phyloP scores from a whole-genome alignment of 2,113 vertebrate species.

The Scatophagus argus region DNA sequence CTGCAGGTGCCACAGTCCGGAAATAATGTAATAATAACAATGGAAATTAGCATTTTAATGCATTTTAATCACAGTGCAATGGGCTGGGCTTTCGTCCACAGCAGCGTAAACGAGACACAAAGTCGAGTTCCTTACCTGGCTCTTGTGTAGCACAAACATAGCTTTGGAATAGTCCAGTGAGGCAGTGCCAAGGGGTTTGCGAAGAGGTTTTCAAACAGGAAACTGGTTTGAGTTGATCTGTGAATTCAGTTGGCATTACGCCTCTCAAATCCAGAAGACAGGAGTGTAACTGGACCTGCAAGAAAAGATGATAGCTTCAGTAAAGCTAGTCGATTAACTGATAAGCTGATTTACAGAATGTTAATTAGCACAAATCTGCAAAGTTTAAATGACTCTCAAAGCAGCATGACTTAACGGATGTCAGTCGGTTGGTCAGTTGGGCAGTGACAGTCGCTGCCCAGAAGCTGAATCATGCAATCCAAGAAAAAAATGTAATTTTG shows the following conservation, averaged over 20 bases:
- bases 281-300: not conserved
- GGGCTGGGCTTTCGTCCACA: slow-evolving; percentile 4
- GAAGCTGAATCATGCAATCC: too few relatives aligned
- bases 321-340: not conserved
- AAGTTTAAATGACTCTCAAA: not conserved
- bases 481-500: not conserved
- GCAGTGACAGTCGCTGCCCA: too few relatives aligned
- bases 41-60: slow-evolving; percentile 61
- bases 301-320: not conserved
- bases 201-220: not conserved
- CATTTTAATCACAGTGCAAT: slow-evolving; percentile 58
- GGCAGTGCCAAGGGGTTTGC: slow-evolving; percentile 1
- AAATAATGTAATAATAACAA: slow-evolving; percentile 50
- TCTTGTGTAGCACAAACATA: not conserved
- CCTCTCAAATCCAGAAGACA: not conserved
- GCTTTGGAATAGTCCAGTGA: not conserved
- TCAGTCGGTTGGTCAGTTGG: not conserved
- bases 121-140: not conserved
- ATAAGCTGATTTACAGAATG: not conserved
- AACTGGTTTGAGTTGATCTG: not conserved
- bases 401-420: not conserved
- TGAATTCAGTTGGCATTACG: not conserved
- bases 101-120: not conserved
- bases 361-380: too few relatives aligned
- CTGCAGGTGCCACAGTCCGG: slow-evolving; percentile 36